These are phyloP conservation scores for Stictonetta naevosa DNA, from an alignment of 2,113 vertebrate species.

Conservation along the genomic window DNA sequence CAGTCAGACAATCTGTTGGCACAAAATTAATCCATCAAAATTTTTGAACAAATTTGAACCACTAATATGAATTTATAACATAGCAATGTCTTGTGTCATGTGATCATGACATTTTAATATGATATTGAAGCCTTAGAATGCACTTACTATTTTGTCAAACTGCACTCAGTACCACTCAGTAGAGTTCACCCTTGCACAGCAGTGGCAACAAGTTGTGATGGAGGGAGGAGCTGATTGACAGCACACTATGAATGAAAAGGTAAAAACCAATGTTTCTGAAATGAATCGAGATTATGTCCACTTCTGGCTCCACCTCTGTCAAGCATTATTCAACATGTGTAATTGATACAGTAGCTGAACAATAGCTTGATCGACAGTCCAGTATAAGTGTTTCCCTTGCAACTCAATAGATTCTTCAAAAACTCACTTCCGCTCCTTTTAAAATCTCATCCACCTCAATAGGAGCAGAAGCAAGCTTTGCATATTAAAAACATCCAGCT, in stretches of 20 bases:
- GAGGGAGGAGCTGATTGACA: neutral
- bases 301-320: neutral
- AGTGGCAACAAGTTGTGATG: neutral
- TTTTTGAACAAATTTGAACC: neutral
- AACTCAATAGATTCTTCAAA: neutral
- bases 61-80: neutral
- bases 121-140: neutral
- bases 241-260: neutral
- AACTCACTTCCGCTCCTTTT: neutral
- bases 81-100: too few species aligned
- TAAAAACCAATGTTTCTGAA: neutral
- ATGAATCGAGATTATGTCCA: neutral
- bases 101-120: neutral
- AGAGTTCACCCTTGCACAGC: neutral
- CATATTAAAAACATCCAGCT: neutral
- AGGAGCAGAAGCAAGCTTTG: neutral
- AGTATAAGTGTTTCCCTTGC: neutral
- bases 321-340: neutral
- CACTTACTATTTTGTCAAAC: neutral
- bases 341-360: neutral
- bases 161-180: neutral
- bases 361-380: neutral
- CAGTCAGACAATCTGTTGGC: neutral
- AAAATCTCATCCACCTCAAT: neutral
- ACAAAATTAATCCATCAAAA: neutral